A percentile compares a stretch with the other conserved stretches of the same genome.
These are phyloP conservation scores for Oceanodroma leucorhoa DNA, from an alignment of 2,797 vertebrate species.

Conservation along the genomic window DNA sequence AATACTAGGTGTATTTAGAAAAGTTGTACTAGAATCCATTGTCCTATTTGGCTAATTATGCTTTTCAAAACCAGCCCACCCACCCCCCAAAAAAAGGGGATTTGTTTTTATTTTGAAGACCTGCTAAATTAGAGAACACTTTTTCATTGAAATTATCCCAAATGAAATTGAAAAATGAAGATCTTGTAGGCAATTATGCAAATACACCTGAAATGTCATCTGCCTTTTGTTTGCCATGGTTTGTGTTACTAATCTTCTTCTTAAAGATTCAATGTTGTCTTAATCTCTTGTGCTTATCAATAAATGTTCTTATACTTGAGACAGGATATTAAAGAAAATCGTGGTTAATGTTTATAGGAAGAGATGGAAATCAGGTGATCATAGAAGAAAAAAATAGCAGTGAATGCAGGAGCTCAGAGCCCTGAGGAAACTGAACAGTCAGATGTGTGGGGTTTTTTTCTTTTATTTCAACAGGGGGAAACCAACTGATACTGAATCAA, in stretches of 20 bases:
- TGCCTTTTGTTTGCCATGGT: slow-evolving; percentile 69
- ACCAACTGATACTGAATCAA: slow-evolving; percentile 75
- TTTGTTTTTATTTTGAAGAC: not conserved
- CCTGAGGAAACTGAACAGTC: not conserved
- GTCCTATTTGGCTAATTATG: not conserved
- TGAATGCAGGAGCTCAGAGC: not conserved
- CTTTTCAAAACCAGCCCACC: not conserved
- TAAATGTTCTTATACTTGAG: slow-evolving; percentile 49
- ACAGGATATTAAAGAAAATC: slow-evolving; percentile 12
- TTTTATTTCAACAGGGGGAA: slow-evolving; percentile 80
- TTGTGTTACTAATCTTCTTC: slow-evolving; percentile 70
- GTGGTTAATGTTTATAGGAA: slow-evolving; percentile 26
- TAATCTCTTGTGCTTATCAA: slow-evolving; percentile 61
- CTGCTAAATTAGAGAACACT: not conserved
- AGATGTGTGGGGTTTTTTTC: not conserved
- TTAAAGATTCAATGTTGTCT: slow-evolving; percentile 62
- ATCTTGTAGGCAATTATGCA: not conserved
- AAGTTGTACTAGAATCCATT: not conserved
- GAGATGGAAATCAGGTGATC: slow-evolving; percentile 15
- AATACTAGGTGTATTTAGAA: slow-evolving; percentile 61
- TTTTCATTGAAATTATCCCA: not conserved
- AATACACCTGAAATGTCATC: slow-evolving; percentile 75
- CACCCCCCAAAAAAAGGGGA: not conserved
- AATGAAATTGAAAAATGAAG: not conserved
- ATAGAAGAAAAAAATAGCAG: not conserved